Evolutionary conservation across 2,888 invertebrate genomes (phyloP).

Genomic region (Saturnia pavonia): DNA sequence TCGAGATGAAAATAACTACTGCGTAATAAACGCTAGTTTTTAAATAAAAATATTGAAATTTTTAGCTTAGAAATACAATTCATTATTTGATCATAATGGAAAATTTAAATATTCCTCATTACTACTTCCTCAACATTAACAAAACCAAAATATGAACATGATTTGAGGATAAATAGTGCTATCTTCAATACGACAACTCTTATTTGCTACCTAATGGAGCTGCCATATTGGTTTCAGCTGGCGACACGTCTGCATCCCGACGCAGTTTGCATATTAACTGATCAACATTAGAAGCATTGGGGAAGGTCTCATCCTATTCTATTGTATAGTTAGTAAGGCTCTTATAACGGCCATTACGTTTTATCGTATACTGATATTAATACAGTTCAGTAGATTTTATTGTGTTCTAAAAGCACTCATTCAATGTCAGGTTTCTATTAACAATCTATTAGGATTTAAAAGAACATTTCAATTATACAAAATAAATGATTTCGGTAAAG

Average conservation of each 20-base stretch:
- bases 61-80: too few species aligned
- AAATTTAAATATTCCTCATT: neutral
- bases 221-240: conserved; percentile 17
- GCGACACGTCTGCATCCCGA: conserved; percentile 27
- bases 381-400: neutral
- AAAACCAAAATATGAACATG: neutral
- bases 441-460: too few species aligned
- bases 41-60: too few species aligned
- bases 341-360: neutral
- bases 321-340: conserved; percentile 42
- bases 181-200: conserved; percentile 14
- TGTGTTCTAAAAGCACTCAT: neutral
- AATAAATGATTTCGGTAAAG: too few species aligned
- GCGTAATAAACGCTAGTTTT: too few species aligned
- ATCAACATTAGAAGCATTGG: conserved; percentile 50
- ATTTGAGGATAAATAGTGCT: neutral
- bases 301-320: conserved; percentile 50
- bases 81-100: neutral
- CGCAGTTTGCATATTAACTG: conserved; percentile 65
- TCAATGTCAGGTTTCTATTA: neutral
- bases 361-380: neutral
- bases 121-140: neutral
- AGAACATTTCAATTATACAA: too few species aligned
- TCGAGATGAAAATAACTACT: too few species aligned
- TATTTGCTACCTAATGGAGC: neutral